Evolutionary conservation across 2,797 vertebrate genomes (phyloP).

Genomic region (Melanotaenia parkinsoni): DNA sequence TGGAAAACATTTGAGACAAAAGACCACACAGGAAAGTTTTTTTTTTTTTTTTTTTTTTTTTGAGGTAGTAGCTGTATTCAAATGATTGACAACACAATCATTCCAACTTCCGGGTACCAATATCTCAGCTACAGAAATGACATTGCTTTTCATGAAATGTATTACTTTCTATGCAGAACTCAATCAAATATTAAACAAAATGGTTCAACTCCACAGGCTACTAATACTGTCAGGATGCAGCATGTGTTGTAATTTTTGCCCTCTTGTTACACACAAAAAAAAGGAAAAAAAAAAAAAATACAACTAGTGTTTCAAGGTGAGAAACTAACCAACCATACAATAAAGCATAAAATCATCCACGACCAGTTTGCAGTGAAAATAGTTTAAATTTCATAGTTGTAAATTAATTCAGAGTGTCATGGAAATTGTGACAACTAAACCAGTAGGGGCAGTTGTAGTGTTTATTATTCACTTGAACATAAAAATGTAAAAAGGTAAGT

Average conservation of each 20-base stretch:
- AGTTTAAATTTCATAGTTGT: constrained; percentile 42
- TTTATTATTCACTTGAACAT: constrained; percentile 66
- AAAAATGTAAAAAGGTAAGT: constrained; percentile 57
- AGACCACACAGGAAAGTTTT: constrained; percentile 12
- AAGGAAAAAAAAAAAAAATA: constrained; percentile 43
- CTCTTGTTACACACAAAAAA: constrained; percentile 43
- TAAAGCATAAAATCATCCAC: constrained; percentile 46
- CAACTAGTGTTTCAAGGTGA: constrained; percentile 59
- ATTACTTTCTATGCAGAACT: constrained; percentile 68
- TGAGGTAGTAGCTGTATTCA: constrained; percentile 86
- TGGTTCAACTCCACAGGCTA: constrained; percentile 59
- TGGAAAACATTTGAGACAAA: constrained; percentile 7
- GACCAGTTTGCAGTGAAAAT: constrained; percentile 53
- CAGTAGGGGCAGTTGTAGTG: constrained; percentile 70
- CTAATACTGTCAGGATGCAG: constrained; percentile 69
- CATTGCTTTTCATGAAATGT: constrained; percentile 70
- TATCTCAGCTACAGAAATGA: constrained; percentile 82
- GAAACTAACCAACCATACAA: constrained; percentile 57
- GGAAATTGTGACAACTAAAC: constrained; percentile 51
- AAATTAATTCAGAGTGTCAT: constrained; percentile 56
- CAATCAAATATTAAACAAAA: constrained; percentile 72
- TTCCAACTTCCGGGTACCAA: constrained; percentile 70
- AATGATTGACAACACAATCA: constrained; percentile 83
- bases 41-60: constrained; percentile 28
- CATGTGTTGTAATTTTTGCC: constrained; percentile 49